Base-by-base conservation (phyloP, 2,888 invertebrate genomes). In the Trissolcus brochymenae region DNA sequence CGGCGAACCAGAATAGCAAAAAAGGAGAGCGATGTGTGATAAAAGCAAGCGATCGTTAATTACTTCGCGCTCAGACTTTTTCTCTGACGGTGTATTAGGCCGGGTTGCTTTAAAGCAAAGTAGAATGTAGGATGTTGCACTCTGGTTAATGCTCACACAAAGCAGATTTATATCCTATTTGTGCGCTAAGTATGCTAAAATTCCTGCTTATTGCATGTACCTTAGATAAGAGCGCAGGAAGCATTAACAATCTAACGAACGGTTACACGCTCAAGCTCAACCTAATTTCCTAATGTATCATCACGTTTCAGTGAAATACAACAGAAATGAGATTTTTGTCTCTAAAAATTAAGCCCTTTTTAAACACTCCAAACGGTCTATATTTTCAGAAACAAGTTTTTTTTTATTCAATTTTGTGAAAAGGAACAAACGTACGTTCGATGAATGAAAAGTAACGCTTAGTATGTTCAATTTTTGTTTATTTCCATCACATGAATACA, bases 101-200 rank as follows among this genome's bases (percentile, higher is more conserved):
- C 41, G 65, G 53, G 74, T 62, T 25, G 62, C 49, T 74, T 54
- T n/a, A 14, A 43, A 29, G 57, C 25, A 46, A 70, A 70, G 51
- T 53, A 60, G 59, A 51, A 64, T 53, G 53, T 57, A 70, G 60
- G 68, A 64, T 64, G 75, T 70, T 68, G 59, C 65, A 65, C 75
- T 73, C 73, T 50, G 54, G 62, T 55, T 75, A 70, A 70, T 75
- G 68, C 60, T 54, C 59, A 43, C 64, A 51, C 65, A 70, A 70
- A 75, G 64, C 59, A 75, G 75, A 75, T 75, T 75, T 59, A 68
- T 75, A 64, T 75, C 50, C 59, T 54, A 55, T 68, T 75, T 64
- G 67, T 59, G 16, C 59, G 43, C 56, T 67, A 62, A 62, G 57
- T 57, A 62, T 62, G 66, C 66, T 61, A 56, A 73, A 73, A 66